These are phyloP conservation scores for Podarcis muralis DNA, from an alignment of 2,113 vertebrate species.

Conservation along the genomic window DNA sequence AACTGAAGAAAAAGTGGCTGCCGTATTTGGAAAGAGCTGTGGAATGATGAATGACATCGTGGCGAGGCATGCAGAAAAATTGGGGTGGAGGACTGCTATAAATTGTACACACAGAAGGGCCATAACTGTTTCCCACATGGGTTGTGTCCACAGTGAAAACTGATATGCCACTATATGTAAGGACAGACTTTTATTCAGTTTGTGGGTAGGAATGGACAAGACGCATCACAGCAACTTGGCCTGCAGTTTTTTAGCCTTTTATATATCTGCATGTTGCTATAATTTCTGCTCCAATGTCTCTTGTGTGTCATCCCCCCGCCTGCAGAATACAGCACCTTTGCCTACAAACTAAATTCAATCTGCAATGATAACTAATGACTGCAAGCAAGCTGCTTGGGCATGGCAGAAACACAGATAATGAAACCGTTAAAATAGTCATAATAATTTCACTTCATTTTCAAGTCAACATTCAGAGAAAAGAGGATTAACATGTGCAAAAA, in stretches of 20 bases:
- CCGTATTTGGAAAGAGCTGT: too few species aligned
- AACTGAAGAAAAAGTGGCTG: too few species aligned
- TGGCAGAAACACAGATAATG: conserved; percentile 5
- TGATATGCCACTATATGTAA: background rate
- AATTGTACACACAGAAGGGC: too few species aligned
- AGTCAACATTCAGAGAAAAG: background rate
- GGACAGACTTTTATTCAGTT: too few species aligned
- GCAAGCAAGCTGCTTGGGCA: background rate
- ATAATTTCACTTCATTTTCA: conserved; percentile 22
- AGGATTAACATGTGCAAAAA: conserved; percentile 7
- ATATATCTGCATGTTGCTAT: background rate
- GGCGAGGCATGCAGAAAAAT: too few species aligned
- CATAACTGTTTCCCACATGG: background rate
- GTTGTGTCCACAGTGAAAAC: background rate
- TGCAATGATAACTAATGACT: conserved; percentile 14
- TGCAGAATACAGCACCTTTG: background rate
- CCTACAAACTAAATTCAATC: conserved; percentile 12
- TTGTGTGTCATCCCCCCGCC: background rate
- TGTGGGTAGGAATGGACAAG: too few species aligned
- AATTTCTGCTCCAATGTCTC: background rate
- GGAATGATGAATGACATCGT: too few species aligned
- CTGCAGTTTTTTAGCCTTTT: background rate
- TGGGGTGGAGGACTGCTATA: too few species aligned
- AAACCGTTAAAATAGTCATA: conserved; percentile 7
- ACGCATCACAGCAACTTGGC: background rate